Evolutionary conservation across 2,888 invertebrate genomes (phyloP).

Genomic region (Andrena chrysosceles): DNA sequence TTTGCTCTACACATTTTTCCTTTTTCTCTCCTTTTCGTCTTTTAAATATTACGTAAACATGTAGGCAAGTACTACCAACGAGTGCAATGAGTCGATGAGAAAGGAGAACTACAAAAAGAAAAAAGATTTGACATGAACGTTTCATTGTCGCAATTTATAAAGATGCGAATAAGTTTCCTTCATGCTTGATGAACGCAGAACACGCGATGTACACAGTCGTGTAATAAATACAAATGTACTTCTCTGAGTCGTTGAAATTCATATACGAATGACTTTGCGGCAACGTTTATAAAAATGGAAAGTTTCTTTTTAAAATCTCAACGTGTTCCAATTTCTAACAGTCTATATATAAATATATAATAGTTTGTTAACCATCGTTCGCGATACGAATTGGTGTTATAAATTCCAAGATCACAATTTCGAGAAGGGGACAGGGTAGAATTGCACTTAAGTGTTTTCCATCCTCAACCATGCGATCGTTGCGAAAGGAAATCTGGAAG

Average conservation of each 20-base stretch:
- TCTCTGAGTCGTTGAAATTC: conserved; percentile 20
- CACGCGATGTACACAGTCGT: conserved; percentile 37
- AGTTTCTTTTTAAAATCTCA: conserved; percentile 44
- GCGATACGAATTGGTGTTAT: conserved; percentile 10
- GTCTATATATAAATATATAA: conserved; percentile 26
- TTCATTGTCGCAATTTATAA: conserved; percentile 36
- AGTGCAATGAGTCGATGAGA: conserved; percentile 29
- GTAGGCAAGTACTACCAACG: conserved; percentile 41
- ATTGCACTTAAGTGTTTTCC: conserved; percentile 59
- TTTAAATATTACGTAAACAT: conserved; percentile 16
- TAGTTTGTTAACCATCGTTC: conserved; percentile 33
- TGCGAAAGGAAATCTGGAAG: conserved; percentile 27
- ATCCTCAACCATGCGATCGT: conserved; percentile 13
- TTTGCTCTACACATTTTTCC: conserved; percentile 56
- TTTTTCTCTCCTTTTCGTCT: conserved; percentile 27
- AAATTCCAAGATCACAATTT: conserved; percentile 42
- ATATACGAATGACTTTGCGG: conserved; percentile 34
- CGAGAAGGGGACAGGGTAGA: conserved; percentile 45
- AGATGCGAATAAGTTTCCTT: conserved; percentile 9
- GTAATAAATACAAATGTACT: conserved; percentile 53
- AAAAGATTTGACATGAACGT: conserved; percentile 10
- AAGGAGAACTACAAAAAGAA: conserved; percentile 10
- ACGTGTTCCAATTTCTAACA: conserved; percentile 35
- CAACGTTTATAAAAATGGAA: conserved; percentile 27
- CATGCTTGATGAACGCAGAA: conserved; percentile 24